phyloP scores from a whole-genome alignment of 1,140 invertebrate species.

The Sycophaga agraensis region DNA sequence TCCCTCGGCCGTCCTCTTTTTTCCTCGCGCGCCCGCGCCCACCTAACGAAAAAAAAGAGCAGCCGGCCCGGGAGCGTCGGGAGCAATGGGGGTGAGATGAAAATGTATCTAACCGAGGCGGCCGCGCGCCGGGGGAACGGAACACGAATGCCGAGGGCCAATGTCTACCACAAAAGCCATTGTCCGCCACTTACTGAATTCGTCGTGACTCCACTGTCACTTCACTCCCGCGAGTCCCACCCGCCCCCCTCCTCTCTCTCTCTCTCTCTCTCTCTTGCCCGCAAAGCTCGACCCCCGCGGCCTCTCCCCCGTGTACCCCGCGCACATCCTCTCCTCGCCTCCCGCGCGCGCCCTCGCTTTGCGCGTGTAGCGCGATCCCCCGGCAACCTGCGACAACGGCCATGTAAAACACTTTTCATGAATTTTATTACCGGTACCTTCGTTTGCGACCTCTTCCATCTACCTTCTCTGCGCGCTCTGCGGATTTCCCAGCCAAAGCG shows the following conservation, averaged over 20 bases:
- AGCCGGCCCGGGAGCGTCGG: not conserved
- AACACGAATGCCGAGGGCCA: slow-evolving; percentile 48
- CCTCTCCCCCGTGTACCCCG: too few species aligned
- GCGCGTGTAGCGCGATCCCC: not conserved
- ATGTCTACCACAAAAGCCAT: slow-evolving; percentile 56
- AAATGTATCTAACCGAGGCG: slow-evolving; percentile 44
- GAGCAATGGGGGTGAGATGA: slow-evolving; percentile 37
- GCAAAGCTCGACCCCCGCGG: not conserved
- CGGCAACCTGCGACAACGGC: slow-evolving; percentile 25
- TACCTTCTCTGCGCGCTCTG: not conserved
- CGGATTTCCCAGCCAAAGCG: not conserved
- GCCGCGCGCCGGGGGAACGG: slow-evolving; percentile 33
- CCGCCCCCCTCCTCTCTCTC: slow-evolving; percentile 28
- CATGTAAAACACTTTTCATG: slow-evolving; percentile 54
- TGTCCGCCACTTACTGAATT: slow-evolving; percentile 57
- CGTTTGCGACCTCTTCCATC: not conserved
- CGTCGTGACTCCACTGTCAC: slow-evolving; percentile 41
- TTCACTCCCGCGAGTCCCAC: slow-evolving; percentile 30
- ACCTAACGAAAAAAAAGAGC: slow-evolving; percentile 12
- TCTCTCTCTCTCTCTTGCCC: not conserved
- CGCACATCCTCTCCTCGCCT: too few species aligned
- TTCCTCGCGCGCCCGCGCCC: not conserved
- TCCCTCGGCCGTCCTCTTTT: not conserved
- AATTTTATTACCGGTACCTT: slow-evolving; percentile 48
- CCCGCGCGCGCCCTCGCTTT: too few species aligned